These are phyloP conservation scores for Mesodorylaimus sp. DNA, from an alignment of 2,888 invertebrate genomes.

Conservation along the genomic window DNA sequence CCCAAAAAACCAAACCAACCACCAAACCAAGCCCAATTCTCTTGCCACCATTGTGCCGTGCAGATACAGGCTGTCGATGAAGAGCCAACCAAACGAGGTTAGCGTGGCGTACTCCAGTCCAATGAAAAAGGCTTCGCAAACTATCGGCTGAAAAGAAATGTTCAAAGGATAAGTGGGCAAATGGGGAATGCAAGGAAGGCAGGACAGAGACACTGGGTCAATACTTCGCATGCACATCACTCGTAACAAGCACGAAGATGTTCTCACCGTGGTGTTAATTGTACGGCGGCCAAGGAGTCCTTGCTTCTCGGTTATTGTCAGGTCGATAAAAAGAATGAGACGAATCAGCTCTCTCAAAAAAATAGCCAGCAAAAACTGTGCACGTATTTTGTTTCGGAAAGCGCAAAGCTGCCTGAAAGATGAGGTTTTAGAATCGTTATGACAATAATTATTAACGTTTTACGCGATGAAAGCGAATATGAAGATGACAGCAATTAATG, in stretches of 20 bases:
- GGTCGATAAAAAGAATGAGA: slow-evolving; percentile 35
- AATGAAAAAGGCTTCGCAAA: slow-evolving; percentile 59
- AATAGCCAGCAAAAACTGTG: slow-evolving; percentile 37
- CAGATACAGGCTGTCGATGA: slow-evolving; percentile 73
- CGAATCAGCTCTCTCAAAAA: slow-evolving; percentile 34
- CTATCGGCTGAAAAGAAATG: slow-evolving; percentile 47
- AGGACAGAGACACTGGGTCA: not conserved
- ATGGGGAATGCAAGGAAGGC: too few relatives aligned
- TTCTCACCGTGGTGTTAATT: slow-evolving; percentile 35
- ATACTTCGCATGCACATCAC: not conserved
- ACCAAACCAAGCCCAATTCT: too few relatives aligned
- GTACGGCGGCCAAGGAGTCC: slow-evolving; percentile 26
- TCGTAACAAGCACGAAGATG: not conserved
- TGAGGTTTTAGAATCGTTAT: too few relatives aligned
- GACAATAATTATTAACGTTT: too few relatives aligned
- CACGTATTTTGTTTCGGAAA: slow-evolving; percentile 36
- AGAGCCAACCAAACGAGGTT: slow-evolving; percentile 90
- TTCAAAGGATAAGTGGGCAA: too few relatives aligned
- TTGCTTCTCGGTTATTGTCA: slow-evolving; percentile 31
- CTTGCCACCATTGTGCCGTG: slow-evolving; percentile 55
- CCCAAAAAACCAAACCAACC: too few relatives aligned
- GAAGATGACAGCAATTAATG: slow-evolving; percentile 51
- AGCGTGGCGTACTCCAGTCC: slow-evolving; percentile 70
- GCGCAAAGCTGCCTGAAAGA: slow-evolving; percentile 34
- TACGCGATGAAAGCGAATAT: slow-evolving; percentile 68